A percentile compares a stretch with the other conserved stretches of the same genome.
These are phyloP conservation scores for Eufriesea mexicana DNA, from an alignment of 1,140 invertebrate species.

Conservation along the genomic window DNA sequence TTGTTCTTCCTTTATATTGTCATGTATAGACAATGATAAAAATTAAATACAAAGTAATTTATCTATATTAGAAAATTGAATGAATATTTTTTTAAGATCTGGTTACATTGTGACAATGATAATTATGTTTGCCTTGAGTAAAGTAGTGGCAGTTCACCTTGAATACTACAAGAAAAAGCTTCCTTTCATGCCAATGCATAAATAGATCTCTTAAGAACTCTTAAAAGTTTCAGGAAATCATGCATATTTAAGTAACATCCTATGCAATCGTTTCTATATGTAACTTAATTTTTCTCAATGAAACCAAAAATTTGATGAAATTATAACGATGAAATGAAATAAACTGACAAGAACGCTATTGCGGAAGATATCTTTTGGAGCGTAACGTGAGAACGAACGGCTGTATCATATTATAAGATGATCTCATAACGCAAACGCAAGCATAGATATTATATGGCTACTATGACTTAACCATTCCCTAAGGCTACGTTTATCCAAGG, in stretches of 20 bases:
- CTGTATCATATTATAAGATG: conserved; percentile 41
- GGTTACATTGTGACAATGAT: conserved; percentile 28
- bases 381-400: conserved; percentile 50
- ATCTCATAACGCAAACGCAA: conserved; percentile 66
- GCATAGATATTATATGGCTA: conserved; percentile 61
- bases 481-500: conserved; percentile 45
- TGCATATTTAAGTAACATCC: neutral
- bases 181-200: conserved; percentile 51
- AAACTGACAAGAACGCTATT: conserved; percentile 2
- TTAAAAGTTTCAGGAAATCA: neutral
- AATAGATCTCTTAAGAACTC: conserved; percentile 1
- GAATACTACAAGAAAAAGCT: conserved; percentile 48
- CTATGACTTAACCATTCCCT: conserved; percentile 55
- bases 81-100: conserved; percentile 2
- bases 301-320: conserved; percentile 15
- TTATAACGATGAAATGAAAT: neutral
- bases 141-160: conserved; percentile 62
- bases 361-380: conserved; percentile 32
- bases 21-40: neutral
- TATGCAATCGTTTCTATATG: neutral
- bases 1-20: neutral
- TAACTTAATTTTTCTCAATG: neutral
- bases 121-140: conserved; percentile 51
- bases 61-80: neutral
- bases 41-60: neutral